Evolutionary conservation across 2,797 vertebrate genomes (phyloP).

Genomic region (Cichlasoma orientale): DNA sequence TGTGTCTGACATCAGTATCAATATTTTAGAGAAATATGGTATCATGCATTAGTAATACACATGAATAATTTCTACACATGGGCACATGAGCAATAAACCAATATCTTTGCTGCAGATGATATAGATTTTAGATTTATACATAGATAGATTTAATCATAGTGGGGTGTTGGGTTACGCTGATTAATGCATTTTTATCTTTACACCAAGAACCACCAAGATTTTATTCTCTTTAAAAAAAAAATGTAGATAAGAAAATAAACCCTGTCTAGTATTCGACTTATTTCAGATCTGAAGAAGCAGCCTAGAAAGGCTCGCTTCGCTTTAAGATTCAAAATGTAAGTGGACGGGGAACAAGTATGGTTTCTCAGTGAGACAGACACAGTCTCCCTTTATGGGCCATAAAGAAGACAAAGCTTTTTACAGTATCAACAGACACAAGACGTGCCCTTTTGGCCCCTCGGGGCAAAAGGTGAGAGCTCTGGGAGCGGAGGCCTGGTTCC

Average conservation of each 20-base stretch:
- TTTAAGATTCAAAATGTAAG: neutral
- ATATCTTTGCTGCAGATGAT: neutral
- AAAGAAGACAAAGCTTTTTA: constrained; percentile 78
- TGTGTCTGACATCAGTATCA: neutral
- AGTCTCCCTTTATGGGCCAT: constrained; percentile 43
- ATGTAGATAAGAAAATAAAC: neutral
- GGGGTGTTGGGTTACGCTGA: neutral
- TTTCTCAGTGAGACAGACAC: constrained; percentile 46
- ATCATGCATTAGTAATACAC: neutral
- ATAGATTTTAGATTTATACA: neutral
- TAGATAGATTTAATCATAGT: neutral
- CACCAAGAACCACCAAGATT: neutral
- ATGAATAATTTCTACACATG: neutral
- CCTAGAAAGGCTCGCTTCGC: neutral
- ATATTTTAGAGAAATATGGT: neutral
- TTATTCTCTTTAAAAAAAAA: neutral
- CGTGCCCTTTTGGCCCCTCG: constrained; percentile 51
- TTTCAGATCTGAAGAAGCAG: neutral
- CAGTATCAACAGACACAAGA: constrained; percentile 75
- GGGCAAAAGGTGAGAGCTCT: constrained; percentile 75
- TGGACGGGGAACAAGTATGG: constrained; percentile 47
- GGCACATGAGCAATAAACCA: neutral
- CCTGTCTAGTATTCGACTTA: neutral
- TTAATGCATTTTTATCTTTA: neutral
- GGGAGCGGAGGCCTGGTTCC: constrained; percentile 75